Evolutionary conservation across 35 echinoderm and acorn worm genomes (phyloP), one percentile per base, ranked within the genome.

Genomic region (Lytechinus pictus): DNA sequence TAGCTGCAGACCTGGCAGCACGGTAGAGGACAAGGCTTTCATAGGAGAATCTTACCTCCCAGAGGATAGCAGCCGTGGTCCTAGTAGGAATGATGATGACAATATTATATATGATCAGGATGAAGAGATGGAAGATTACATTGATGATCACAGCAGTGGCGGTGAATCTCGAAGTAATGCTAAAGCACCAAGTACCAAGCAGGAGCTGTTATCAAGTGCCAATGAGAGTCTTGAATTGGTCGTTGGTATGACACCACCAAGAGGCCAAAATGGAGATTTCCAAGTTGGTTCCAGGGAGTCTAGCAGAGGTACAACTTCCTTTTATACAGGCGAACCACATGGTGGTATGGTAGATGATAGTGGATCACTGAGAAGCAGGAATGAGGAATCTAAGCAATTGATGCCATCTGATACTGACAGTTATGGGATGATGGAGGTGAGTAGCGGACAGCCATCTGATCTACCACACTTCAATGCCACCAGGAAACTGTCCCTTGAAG

Each of bases 361-460:
- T 90, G 88, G 27, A 33, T 54, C 88, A 90, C n/a, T 79, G 16
- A 79, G 21, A 24, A 79, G 66, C 66, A 79, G 21, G n/a, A 24
- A 24, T 79, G 7, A 79, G 66, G 19, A 79, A 79, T 90, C 88
- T 33, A 90, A 90, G 88, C 7, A 33, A 52, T 4, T 53, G 92
- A 93, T 93, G 92, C 92, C 92, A n/a, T 93, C 92, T 24, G 92
- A 93, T 93, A 55, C 92, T 10, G 92, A 93, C 92, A 93, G 92
- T 53, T 93, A 93, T 93, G 92, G 92, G 27, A 54, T 93, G 92
- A 93, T 57, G 52, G 92, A 93, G 54, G 27, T 27, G 54, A 57
- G 53, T 57, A 57, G 92, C 53, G 13, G 92, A 6, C 54, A 57
- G 53, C 92, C 52, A 54, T 93, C 92, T 27, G 92, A 93, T 57